A percentile compares a stretch with the other conserved stretches of the same genome.
Evolutionary conservation across 2,113 vertebrate species (phyloP).

Genomic region (Rhipidura dahli): DNA sequence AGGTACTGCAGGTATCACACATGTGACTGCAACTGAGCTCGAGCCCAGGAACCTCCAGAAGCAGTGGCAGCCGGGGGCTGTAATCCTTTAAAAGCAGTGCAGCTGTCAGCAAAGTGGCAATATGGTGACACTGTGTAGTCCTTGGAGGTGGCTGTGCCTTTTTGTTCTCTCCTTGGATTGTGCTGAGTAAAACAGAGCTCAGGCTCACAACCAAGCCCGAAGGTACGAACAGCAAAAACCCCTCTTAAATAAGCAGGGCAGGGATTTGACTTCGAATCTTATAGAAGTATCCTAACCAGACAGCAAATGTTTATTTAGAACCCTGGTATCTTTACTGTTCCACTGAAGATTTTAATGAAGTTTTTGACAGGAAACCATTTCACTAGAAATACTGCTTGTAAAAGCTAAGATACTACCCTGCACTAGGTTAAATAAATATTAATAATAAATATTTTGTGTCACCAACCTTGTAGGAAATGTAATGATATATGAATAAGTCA

Average conservation of each 20-base stretch:
- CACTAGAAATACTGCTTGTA: not conserved
- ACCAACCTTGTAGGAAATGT: not conserved
- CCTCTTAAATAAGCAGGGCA: not conserved
- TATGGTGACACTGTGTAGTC: not conserved
- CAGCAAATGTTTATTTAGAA: not conserved
- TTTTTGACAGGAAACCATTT: not conserved
- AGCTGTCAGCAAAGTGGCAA: not conserved
- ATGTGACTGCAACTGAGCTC: not conserved
- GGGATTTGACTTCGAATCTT: not conserved
- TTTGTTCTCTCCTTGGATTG: not conserved
- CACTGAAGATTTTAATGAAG: not conserved
- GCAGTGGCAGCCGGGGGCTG: not conserved
- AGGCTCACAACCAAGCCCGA: not conserved
- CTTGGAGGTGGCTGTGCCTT: not conserved
- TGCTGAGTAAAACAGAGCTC: not conserved
- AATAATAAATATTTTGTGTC: not conserved
- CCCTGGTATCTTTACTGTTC: not conserved
- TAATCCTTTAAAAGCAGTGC: not conserved
- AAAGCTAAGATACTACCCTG: not conserved
- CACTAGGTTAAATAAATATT: not conserved
- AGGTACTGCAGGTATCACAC: not conserved
- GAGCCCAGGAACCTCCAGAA: not conserved
- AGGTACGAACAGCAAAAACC: not conserved
- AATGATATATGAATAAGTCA: not conserved
- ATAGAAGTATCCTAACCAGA: not conserved